A percentile compares a stretch with the other conserved stretches of the same genome.
Conservation (phyloP, 2,113 vertebrate species). For the Dryoscopus gambensis region DNA sequence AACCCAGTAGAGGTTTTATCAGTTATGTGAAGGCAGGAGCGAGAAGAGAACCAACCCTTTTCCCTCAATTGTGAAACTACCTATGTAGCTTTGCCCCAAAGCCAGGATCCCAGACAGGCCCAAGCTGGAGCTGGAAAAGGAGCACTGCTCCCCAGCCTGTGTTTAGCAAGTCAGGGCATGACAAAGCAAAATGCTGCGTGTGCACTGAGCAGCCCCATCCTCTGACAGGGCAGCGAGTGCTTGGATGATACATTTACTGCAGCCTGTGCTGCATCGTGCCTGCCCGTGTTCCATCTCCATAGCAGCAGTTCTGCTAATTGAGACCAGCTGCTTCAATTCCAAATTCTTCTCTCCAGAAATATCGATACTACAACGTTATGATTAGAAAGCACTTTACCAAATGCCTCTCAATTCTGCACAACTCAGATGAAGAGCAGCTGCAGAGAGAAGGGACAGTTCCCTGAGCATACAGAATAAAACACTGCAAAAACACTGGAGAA, state of each 20-base stretch:
- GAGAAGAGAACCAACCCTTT: not conserved
- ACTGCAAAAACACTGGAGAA: not conserved
- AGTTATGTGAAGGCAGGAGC: not conserved
- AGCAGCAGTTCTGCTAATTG: slow-evolving; percentile 68
- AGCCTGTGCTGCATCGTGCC: not conserved
- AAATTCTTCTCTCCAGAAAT: slow-evolving; percentile 69
- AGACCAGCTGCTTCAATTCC: slow-evolving; percentile 67
- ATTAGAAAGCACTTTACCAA: slow-evolving; percentile 71
- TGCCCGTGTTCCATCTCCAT: slow-evolving; percentile 36
- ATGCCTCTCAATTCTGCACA: slow-evolving; percentile 55
- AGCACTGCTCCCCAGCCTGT: not conserved
- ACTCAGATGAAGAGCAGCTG: slow-evolving; percentile 58
- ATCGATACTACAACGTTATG: slow-evolving; percentile 54
- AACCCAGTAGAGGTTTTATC: not conserved
- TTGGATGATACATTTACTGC: not conserved
- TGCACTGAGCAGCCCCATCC: not conserved
- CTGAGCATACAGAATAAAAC: slow-evolving; percentile 6
- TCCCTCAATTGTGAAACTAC: not conserved
- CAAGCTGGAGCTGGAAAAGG: not conserved
- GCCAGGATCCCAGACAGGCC: not conserved
- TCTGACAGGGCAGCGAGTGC: not conserved
- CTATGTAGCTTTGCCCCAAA: not conserved
- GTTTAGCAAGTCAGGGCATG: not conserved
- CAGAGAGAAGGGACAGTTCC: slow-evolving; percentile 36
- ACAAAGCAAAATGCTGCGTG: not conserved